Base-by-base conservation (phyloP, 2,113 vertebrate genomes). In the Turdus rufiventris region DNA sequence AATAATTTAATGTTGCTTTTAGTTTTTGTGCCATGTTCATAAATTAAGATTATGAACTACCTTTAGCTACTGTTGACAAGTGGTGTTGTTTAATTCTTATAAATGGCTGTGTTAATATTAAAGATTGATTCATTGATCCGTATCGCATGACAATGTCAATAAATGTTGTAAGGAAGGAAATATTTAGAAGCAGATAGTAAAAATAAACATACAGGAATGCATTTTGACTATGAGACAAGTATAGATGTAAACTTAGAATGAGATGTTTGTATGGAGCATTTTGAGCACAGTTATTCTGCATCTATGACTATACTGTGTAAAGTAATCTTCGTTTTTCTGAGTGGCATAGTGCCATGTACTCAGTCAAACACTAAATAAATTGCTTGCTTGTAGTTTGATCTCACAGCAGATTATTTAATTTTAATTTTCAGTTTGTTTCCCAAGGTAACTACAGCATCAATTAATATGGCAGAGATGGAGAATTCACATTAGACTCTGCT, bases 361-460 rank as follows among this genome's bases (percentile, higher is more conserved):
- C 56, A 83, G 77, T 36, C 74, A 90, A 82, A 62, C 63, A 48
- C 28, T 34, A 68, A 91, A 87, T 81, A 85, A 77, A 95, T 91
- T 68, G 63, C 40, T 62, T 83, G 31, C 63, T 80, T 56, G 51
- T 65, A 90, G 87, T 74, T 94, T 74, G 82, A 91, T 90, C 56
- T 88, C 40, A 70, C 15, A 34, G 63, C 19, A 63, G 67, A 88
- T 89, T 79, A 91, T 85, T 95, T 91, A 62, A 73, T 94, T 95
- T 89, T 78, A 68, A 93, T 95, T 94, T 96, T 90, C 82, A 91
- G 2, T 93, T 91, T 96, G 79, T 63, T 93, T 90, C 71, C 71
- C 53, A 43, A 89, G 67, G 78, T 91, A 94, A 93, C 61, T 91
- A 75, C 12, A 28, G 51, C 67, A 76, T 79, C 87, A 88, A 70